A percentile compares a stretch with the other conserved stretches of the same genome.
These are phyloP conservation scores for Gobius niger DNA, from an alignment of 2,113 vertebrate genomes.

Conservation along the genomic window DNA sequence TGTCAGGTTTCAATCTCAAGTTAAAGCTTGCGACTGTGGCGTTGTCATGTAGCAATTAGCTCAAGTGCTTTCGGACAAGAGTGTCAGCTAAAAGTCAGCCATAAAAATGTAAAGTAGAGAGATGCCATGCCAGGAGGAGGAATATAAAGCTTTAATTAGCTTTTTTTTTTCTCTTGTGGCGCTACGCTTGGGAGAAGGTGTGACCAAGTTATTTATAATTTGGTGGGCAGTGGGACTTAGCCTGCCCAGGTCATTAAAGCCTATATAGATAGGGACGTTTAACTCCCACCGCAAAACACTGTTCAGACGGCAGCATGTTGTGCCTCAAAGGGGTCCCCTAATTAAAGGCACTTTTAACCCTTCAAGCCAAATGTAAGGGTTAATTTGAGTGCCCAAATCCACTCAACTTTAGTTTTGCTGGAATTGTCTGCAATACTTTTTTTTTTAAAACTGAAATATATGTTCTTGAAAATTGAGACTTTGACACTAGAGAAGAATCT, in stretches of 20 bases:
- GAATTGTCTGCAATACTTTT: no score
- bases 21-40: not conserved
- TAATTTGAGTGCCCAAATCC: not conserved
- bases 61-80: slow-evolving; percentile 20
- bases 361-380: not conserved
- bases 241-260: slow-evolving; percentile 27
- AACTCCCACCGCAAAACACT: slow-evolving; percentile 11
- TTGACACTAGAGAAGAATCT: no score
- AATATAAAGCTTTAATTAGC: slow-evolving; percentile 53
- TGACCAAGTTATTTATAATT: slow-evolving; percentile 51
- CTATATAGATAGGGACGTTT: slow-evolving; percentile 14
- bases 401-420: no score
- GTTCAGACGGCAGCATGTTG: not conserved
- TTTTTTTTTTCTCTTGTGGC: slow-evolving; percentile 9
- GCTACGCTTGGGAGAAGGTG: slow-evolving; percentile 46
- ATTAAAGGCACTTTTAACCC: slow-evolving; percentile 26
- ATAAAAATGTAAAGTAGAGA: slow-evolving; percentile 33
- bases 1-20: slow-evolving; percentile 6
- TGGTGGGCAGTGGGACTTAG: slow-evolving; percentile 19
- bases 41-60: slow-evolving; percentile 25
- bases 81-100: slow-evolving; percentile 22
- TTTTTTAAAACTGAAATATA: no score
- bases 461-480: no score
- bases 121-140: slow-evolving; percentile 30
- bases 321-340: slow-evolving; percentile 8